phyloP scores from a whole-genome alignment of 2,113 vertebrate species.

The Mus musculus region GRCm39 chr15:92524001-92524500 shows the following conservation, averaged over 20 bases:
- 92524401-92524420: neutral
- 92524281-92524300: neutral
- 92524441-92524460: neutral
- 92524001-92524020: no score
- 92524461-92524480: neutral
- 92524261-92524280: neutral
- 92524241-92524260: neutral
- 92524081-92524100: neutral
- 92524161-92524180: constrained; percentile 37
- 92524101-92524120: neutral
- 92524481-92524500: neutral
- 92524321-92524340: neutral
- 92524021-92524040: neutral
- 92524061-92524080: neutral
- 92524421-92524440: constrained; percentile 1
- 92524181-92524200: neutral
- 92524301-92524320: neutral
- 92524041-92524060: neutral
- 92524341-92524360: neutral
- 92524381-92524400: neutral
- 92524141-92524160: neutral
- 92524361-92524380: neutral
- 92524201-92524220: neutral
- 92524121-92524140: neutral
- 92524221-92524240: neutral